phyloP scores from a whole-genome alignment of 2,888 invertebrate species.

The Hanleya hanleyi region DNA sequence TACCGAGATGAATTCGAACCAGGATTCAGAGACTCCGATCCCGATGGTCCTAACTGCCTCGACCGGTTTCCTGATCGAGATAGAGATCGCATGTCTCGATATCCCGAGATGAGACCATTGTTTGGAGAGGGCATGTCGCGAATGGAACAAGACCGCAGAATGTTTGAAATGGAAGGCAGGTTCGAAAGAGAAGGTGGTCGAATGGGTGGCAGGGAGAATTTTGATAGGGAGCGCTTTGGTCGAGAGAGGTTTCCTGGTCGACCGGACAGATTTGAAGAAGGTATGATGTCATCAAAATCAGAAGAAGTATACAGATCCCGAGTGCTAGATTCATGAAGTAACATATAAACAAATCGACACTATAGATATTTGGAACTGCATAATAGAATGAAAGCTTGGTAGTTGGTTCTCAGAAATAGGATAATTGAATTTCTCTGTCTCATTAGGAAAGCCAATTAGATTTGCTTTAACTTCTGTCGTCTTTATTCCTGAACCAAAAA shows the following conservation, averaged over 20 bases:
- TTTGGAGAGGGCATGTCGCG: neutral
- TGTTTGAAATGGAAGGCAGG: conserved; percentile 1
- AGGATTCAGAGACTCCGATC: neutral
- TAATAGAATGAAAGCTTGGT: too few species aligned
- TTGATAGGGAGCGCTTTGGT: neutral
- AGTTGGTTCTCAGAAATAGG: too few species aligned
- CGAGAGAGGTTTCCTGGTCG: neutral
- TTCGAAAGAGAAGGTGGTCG: neutral
- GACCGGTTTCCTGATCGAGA: neutral
- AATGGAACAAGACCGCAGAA: neutral
- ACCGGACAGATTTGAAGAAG: neutral
- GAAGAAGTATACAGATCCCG: too few species aligned
- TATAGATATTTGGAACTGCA: too few species aligned
- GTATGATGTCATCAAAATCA: neutral
- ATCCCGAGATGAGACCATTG: neutral
- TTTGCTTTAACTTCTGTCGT: too few species aligned
- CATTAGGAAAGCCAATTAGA: too few species aligned
- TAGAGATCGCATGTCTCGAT: neutral
- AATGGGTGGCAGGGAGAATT: neutral
- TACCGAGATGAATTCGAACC: neutral
- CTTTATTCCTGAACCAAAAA: too few species aligned
- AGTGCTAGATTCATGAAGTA: too few species aligned
- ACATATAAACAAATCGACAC: too few species aligned
- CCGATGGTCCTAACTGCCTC: neutral
- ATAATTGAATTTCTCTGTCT: too few species aligned